Base-by-base conservation (phyloP, 2,113 vertebrate species). In the Myotis brandtii region DNA sequence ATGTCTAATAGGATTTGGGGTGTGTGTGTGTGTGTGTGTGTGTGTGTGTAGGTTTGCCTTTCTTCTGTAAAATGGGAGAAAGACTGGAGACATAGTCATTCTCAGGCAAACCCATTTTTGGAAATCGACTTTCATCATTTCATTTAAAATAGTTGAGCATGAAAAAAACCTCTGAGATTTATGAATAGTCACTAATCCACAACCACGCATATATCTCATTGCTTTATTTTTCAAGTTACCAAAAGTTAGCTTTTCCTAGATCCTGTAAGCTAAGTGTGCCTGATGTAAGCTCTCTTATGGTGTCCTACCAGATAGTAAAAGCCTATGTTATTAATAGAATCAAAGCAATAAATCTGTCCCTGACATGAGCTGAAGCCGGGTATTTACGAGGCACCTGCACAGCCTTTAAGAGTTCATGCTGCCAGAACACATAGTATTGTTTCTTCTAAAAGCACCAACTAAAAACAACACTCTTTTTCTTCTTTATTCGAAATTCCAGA, bases 401-500 rank as follows among this genome's bases (percentile, higher is more conserved):
- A 54, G 40, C 20, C 56, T 48, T 76, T 66, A 89, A 87, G 92
- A 86, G 48, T 86, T 73, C 86, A 20, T 83, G n/a, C 82, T 95
- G 86, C 56, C 86, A 87, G 83, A 85, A 69, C 43, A 84, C n/a
- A 8, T 32, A 3, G 2, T 81, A 89, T 86, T 89, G 25, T 89
- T 96, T 95, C 83, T 95, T 80, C 87, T 97, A 87, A 95, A 85
- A 96, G 32, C 59, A 76, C 83, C 66, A 72, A 86, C 50, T 86
- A 66, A 91, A 91, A 94, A 81, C 82, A 93, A 93, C 16, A 80
- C 23, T 73, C 43, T 83, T 91, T 85, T 82, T 89, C 62, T 79
- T 80, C 89, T 95, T 94, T 96, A 91, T 80, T 76, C 94, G 86
- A 89, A 93, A 94, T 94, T 96, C 82, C 92, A 85, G 40, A 91